A percentile compares a stretch with the other conserved stretches of the same genome.
Conservation (phyloP, 2,797 vertebrate species). For the Myoxocephalus aenaeus region DNA sequence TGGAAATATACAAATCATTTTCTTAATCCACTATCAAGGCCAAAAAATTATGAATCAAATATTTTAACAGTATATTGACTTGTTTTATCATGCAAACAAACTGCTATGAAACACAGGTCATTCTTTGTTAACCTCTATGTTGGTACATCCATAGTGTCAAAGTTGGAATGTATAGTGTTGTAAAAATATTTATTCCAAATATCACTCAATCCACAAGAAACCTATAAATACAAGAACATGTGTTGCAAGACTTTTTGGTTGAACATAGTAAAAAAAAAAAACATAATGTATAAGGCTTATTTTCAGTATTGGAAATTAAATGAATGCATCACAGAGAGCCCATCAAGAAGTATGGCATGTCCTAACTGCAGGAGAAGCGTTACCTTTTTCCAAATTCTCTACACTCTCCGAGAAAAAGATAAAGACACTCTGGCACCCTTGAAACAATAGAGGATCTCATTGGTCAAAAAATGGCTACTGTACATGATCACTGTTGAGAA, state of each 20-base stretch:
- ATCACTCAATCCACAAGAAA: neutral
- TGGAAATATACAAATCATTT: neutral
- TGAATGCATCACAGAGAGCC: neutral
- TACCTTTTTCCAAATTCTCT: neutral
- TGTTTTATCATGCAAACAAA: neutral
- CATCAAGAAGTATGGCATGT: neutral
- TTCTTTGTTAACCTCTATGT: neutral
- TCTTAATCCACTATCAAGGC: neutral
- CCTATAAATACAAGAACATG: too few species aligned
- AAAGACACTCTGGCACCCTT: neutral
- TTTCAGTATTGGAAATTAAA: neutral
- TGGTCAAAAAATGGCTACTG: conserved; percentile 9
- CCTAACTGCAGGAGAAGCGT: neutral
- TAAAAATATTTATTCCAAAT: neutral
- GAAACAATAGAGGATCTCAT: conserved; percentile 1
- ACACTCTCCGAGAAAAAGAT: neutral
- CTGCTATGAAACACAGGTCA: neutral
- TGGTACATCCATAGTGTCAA: neutral
- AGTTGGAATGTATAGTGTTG: neutral
- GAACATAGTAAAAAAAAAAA: neutral
- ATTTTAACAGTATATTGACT: neutral
- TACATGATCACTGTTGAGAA: conserved; percentile 13
- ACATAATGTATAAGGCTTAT: neutral
- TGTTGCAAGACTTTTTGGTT: neutral
- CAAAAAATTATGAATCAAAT: too few species aligned